These are phyloP conservation scores for Sceliomorpha sp. DNA, from an alignment of 2,888 invertebrate genomes.

Conservation along the genomic window DNA sequence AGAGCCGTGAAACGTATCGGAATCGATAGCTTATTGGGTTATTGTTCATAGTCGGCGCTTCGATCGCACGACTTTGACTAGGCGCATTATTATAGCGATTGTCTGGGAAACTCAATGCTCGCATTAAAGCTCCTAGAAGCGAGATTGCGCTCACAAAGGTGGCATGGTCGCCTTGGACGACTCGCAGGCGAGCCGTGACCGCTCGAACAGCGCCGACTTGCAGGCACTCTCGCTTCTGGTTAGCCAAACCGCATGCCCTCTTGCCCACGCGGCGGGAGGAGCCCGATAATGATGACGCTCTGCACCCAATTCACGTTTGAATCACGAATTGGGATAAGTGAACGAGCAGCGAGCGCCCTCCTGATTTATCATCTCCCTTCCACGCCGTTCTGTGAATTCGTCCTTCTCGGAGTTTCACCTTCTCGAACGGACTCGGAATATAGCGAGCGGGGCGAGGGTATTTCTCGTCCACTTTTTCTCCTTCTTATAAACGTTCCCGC, in stretches of 20 bases:
- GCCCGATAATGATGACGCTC: conserved; percentile 48
- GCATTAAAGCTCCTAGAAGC: conserved; percentile 27
- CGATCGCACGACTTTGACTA: conserved; percentile 41
- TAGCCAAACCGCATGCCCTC: conserved; percentile 35
- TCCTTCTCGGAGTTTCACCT: not conserved
- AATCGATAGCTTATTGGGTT: no score
- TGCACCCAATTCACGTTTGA: conserved; percentile 47
- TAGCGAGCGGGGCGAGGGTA: no score
- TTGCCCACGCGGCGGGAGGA: conserved; percentile 28
- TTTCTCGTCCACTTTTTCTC: no score
- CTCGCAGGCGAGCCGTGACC: conserved; percentile 12
- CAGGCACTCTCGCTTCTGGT: no score
- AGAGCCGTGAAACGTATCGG: no score
- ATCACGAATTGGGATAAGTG: conserved; percentile 25
- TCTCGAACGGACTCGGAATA: no score
- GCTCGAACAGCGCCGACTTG: conserved; percentile 23
- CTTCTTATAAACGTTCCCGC: no score
- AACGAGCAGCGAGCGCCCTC: conserved; percentile 12
- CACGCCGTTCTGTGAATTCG: not conserved
- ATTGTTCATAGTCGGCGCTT: no score
- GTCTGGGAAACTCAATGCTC: conserved; percentile 34
- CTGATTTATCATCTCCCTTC: conserved; percentile 15
- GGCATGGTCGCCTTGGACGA: conserved; percentile 34
- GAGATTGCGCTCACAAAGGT: conserved; percentile 35
- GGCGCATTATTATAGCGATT: conserved; percentile 31